phyloP scores from a whole-genome alignment of 2,113 vertebrate genomes.

The Procavia capensis region DNA sequence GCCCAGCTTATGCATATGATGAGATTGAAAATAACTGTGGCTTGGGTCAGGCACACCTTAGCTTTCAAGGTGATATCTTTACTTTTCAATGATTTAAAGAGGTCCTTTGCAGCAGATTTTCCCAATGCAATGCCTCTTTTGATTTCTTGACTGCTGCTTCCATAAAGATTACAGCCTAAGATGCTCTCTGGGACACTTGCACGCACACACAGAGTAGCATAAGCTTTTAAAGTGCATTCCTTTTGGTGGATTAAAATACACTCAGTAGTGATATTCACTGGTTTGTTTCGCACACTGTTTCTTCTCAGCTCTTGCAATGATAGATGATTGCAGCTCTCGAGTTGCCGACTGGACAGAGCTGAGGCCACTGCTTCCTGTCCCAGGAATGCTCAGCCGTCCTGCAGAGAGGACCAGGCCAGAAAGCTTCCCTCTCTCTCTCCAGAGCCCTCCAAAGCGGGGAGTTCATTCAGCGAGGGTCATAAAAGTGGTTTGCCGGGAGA shows the following conservation, averaged over 20 bases:
- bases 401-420: background rate
- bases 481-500: slow-evolving; percentile 10
- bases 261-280: background rate
- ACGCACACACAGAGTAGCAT: background rate
- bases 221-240: background rate
- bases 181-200: no score
- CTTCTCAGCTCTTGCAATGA: background rate
- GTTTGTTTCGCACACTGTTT: background rate
- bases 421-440: background rate
- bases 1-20: no score
- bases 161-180: no score
- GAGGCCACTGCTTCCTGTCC: background rate
- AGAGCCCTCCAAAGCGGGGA: background rate
- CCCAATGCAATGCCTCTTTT: no score
- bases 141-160: no score
- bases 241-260: background rate
- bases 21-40: no score
- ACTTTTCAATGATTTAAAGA: no score
- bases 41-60: no score
- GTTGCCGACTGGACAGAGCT: background rate
- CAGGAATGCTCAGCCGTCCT: background rate
- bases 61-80: no score
- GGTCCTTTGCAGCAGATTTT: no score
- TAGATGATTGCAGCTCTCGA: background rate
- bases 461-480: slow-evolving; percentile 44